Evolutionary conservation across 2,113 vertebrate genomes (phyloP).

Genomic region (Brachyistius frenatus): DNA sequence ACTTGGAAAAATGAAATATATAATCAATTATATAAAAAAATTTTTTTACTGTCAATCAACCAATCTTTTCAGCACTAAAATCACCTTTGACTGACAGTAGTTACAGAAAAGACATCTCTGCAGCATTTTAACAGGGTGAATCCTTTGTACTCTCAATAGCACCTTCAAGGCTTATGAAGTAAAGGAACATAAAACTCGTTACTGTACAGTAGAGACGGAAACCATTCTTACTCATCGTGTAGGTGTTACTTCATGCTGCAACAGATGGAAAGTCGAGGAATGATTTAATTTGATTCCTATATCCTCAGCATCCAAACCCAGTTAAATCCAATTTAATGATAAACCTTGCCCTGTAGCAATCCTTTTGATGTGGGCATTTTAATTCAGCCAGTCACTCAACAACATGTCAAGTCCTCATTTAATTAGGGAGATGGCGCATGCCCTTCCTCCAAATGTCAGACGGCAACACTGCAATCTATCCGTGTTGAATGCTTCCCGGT

Average conservation of each 20-base stretch:
- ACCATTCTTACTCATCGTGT: neutral
- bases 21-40: too few relatives aligned
- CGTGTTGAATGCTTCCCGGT: constrained; percentile 10
- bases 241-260: constrained; percentile 3
- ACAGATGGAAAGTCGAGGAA: constrained; percentile 12
- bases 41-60: too few relatives aligned
- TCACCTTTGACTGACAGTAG: too few relatives aligned
- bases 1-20: too few relatives aligned
- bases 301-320: neutral
- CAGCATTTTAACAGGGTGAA: constrained; percentile 1
- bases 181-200: neutral
- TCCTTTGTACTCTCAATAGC: neutral
- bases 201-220: neutral
- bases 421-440: constrained; percentile 21
- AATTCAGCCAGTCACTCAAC: constrained; percentile 28
- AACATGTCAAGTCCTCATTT: constrained; percentile 54
- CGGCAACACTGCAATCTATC: constrained; percentile 10
- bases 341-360: constrained; percentile 31
- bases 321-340: constrained; percentile 48
- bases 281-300: constrained; percentile 32
- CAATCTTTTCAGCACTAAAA: too few relatives aligned
- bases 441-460: constrained; percentile 32
- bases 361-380: constrained; percentile 12
- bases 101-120: neutral
- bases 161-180: neutral